Percentiles rank a stretch among this genome's conserved stretches.
phyloP scores from a whole-genome alignment of 2,888 invertebrate species.

The Rugalucina vietnamica region DNA sequence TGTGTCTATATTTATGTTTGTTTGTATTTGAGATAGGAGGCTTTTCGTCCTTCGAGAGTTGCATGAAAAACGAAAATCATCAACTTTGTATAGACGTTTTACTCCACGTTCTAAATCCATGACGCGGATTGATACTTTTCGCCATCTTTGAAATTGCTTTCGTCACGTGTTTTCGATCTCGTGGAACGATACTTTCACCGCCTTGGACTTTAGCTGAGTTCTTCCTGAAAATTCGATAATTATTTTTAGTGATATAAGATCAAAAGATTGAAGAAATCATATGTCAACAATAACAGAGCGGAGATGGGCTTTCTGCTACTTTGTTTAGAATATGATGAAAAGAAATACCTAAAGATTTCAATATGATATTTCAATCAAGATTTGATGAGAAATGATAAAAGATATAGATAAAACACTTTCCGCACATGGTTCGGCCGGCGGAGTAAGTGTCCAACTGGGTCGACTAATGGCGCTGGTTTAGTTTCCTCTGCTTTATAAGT shows the following conservation, averaged over 20 bases:
- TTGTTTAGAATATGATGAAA: background rate
- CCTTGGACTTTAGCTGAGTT: constrained; percentile 1
- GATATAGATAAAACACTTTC: background rate
- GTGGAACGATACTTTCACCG: constrained; percentile 9
- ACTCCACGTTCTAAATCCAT: background rate
- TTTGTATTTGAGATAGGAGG: too few species aligned
- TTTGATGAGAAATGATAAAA: background rate
- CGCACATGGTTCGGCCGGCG: background rate
- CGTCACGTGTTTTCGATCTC: constrained; percentile 6
- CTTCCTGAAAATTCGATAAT: background rate
- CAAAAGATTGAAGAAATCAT: background rate
- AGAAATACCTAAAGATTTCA: constrained; percentile 1
- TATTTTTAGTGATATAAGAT: constrained; percentile 9
- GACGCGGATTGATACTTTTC: background rate
- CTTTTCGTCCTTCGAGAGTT: background rate
- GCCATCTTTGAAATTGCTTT: constrained; percentile 6
- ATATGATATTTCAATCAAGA: constrained; percentile 5
- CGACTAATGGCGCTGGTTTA: too few species aligned
- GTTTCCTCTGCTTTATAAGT: too few species aligned
- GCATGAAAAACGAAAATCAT: background rate
- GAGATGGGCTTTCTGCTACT: background rate
- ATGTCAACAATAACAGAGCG: background rate
- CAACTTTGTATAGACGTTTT: background rate
- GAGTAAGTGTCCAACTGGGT: background rate
- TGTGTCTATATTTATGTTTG: too few species aligned